Base-by-base conservation (phyloP, 2,113 vertebrate species). In the Ellobius talpinus region DNA sequence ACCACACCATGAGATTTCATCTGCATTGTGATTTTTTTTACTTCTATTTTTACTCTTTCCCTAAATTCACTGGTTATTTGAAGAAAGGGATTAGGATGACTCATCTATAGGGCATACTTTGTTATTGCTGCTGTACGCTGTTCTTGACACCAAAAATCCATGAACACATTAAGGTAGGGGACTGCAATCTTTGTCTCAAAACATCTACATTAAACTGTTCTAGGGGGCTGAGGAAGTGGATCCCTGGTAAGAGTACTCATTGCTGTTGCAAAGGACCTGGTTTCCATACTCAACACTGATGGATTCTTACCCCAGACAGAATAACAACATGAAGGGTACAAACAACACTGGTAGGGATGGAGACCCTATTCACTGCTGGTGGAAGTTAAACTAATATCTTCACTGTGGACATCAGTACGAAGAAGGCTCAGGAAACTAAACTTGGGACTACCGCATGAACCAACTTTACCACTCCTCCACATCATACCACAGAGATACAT, bases 61-160 rank as follows among this genome's bases (percentile, higher is more conserved):
- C 88, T 89, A 50, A 55, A 10, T 47, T 90, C n/a, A 39, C 52
- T 63, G n/a, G 2, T 81, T 78, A 33, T 21, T 85, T 84, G n/a
- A 4, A 84, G 12, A 90, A 23, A 14, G 6, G 90, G 9, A 14
- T 52, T 52, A 63, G 12, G 11, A 10, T 87, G 87, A 90, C 84
- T 89, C 91, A 52, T 93, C 74, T 79, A 24, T 90, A 70, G 81
- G 63, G 55, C 47, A 87, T 65, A 13, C 87, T 91, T 85, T 42
- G 72, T 65, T 81, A 2, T 42, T 92, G 6, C 87, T 21, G n/a
- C 36, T 31, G 74, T 61, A 5, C 21, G 66, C 36, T 92, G 14
- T 45, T 74, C 82, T 96, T 73, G 94, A 61, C 31, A 89, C n/a
- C 11, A 6, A 79, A 55, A 74, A 61, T 13, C 16, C 74, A 17